These are phyloP conservation scores for Cantharis lateralis DNA, from an alignment of 2,888 invertebrate species.

Conservation along the genomic window DNA sequence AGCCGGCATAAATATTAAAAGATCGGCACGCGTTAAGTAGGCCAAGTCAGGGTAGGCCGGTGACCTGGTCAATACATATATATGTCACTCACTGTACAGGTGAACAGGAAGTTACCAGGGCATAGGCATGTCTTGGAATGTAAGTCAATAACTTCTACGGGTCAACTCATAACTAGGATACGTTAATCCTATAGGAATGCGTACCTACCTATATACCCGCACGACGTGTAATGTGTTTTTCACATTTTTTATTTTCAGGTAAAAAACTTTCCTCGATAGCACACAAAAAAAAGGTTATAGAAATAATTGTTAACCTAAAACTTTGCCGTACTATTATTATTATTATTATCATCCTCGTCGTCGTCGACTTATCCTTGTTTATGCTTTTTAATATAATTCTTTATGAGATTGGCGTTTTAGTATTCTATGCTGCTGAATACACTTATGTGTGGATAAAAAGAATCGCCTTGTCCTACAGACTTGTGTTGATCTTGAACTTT, in stretches of 20 bases:
- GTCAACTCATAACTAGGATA: constrained; percentile 16
- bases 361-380: neutral
- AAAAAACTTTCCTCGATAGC: neutral
- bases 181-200: constrained; percentile 2
- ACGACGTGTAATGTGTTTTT: neutral
- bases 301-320: neutral
- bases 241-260: neutral
- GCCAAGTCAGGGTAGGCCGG: constrained; percentile 42
- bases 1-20: constrained; percentile 31
- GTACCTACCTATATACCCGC: neutral
- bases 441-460: neutral
- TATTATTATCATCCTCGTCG: too few species aligned
- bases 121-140: constrained; percentile 24
- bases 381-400: neutral
- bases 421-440: neutral
- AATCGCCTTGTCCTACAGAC: neutral
- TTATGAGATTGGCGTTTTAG: neutral
- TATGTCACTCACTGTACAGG: constrained; percentile 30
- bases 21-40: constrained; percentile 34
- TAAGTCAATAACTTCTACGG: constrained; percentile 29
- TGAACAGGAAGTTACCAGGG: constrained; percentile 27
- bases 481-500: constrained; percentile 12
- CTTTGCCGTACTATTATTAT: neutral
- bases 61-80: constrained; percentile 39
- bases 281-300: neutral